These are phyloP conservation scores for Saxicola maurus DNA, from an alignment of 2,797 vertebrate genomes.

Conservation along the genomic window DNA sequence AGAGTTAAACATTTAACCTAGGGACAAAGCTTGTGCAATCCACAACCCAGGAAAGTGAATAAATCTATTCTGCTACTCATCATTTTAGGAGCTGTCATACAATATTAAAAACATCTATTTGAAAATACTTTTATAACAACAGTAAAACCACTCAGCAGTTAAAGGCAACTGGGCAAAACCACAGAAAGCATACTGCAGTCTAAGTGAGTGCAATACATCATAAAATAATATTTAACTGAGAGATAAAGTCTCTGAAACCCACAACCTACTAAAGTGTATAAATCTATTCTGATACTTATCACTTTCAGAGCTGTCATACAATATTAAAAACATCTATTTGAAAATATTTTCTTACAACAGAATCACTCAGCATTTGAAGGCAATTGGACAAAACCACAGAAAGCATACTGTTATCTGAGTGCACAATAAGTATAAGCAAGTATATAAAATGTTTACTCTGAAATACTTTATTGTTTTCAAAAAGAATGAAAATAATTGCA, in stretches of 20 bases:
- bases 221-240: slow-evolving; percentile 13
- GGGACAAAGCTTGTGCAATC: background rate
- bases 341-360: background rate
- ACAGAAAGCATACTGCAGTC: background rate
- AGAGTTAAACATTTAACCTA: background rate
- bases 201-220: slow-evolving; percentile 15
- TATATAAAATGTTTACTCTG: background rate
- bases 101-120: slow-evolving; percentile 13
- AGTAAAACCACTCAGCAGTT: slow-evolving; percentile 9
- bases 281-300: slow-evolving; percentile 15
- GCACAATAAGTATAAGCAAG: background rate
- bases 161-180: background rate
- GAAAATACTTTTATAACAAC: slow-evolving; percentile 9
- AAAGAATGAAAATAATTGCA: background rate
- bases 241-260: slow-evolving; percentile 2
- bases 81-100: background rate
- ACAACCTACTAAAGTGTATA: background rate
- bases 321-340: slow-evolving; percentile 38
- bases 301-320: slow-evolving; percentile 11
- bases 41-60: background rate
- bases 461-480: background rate
- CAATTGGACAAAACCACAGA: background rate
- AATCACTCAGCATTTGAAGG: background rate
- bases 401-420: background rate
- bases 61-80: background rate